Percentiles rank a stretch among this genome's conserved stretches.
Conservation (phyloP, 2,113 vertebrate genomes). For the Cacatua alba region DNA sequence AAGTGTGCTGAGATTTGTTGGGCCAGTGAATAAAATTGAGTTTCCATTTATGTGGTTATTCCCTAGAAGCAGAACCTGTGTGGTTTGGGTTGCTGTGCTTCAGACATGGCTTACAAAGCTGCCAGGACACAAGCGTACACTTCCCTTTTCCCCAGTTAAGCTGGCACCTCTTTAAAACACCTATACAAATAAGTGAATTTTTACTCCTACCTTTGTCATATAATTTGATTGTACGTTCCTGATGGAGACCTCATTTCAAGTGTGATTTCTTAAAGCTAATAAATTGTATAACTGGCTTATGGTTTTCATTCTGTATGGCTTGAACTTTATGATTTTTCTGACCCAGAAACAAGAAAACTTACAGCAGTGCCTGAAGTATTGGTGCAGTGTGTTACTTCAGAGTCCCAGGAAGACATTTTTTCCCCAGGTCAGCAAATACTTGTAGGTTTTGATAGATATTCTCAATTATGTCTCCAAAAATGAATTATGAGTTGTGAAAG, state of each 20-base stretch:
- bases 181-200: background rate
- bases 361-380: background rate
- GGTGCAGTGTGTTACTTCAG: background rate
- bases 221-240: background rate
- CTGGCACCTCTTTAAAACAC: background rate
- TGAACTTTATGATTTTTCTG: background rate
- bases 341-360: background rate
- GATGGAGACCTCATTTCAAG: background rate
- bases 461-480: background rate
- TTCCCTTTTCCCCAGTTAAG: background rate
- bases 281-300: background rate
- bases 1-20: background rate
- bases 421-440: background rate
- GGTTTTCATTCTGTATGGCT: background rate
- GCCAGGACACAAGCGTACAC: background rate
- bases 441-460: slow-evolving; percentile 4
- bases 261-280: background rate
- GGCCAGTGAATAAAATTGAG: background rate
- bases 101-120: background rate
- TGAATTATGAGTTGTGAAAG: background rate
- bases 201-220: background rate
- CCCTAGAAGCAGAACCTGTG: background rate
- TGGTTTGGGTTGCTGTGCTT: background rate
- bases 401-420: background rate
- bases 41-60: background rate